phyloP scores from a whole-genome alignment of 92 coral and sea anemone genomes.

The Pocillopora meandrina region DNA sequence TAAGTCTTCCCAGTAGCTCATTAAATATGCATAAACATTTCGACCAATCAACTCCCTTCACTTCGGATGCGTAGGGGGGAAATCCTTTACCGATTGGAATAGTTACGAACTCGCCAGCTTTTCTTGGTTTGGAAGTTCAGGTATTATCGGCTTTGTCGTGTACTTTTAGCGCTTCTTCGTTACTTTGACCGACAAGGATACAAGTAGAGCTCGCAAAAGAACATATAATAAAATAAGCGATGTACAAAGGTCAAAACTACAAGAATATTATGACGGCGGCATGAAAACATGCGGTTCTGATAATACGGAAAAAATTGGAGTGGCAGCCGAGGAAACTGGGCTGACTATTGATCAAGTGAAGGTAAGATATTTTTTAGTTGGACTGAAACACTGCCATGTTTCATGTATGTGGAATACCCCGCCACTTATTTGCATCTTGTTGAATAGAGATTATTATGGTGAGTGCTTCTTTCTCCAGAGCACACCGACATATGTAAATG shows the following conservation, averaged over 20 bases:
- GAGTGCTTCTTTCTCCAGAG: background rate
- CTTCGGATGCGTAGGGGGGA: no score
- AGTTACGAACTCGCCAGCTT: no score
- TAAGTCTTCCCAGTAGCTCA: slow-evolving; percentile 46
- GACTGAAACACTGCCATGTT: background rate
- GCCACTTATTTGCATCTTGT: background rate
- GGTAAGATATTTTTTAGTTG: slow-evolving; percentile 26
- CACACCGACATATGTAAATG: background rate
- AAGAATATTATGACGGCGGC: slow-evolving; percentile 44
- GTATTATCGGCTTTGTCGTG: no score
- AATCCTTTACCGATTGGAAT: no score
- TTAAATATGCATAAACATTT: slow-evolving; percentile 43
- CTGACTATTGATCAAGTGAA: slow-evolving; percentile 57
- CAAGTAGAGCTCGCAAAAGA: no score
- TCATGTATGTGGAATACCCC: background rate
- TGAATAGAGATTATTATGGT: background rate
- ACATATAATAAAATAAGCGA: no score
- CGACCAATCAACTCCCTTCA: slow-evolving; percentile 52
- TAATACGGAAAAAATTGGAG: slow-evolving; percentile 30
- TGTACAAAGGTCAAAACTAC: slow-evolving; percentile 17
- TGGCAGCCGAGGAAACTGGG: slow-evolving; percentile 57
- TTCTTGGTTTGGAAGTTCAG: no score
- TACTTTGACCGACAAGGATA: no score
- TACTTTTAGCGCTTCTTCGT: no score
- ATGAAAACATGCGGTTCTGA: slow-evolving; percentile 52